Evolutionary conservation across 2,888 invertebrate genomes (phyloP), one percentile per base, ranked within the genome.

Genomic region (Agrotis ipsilon): DNA sequence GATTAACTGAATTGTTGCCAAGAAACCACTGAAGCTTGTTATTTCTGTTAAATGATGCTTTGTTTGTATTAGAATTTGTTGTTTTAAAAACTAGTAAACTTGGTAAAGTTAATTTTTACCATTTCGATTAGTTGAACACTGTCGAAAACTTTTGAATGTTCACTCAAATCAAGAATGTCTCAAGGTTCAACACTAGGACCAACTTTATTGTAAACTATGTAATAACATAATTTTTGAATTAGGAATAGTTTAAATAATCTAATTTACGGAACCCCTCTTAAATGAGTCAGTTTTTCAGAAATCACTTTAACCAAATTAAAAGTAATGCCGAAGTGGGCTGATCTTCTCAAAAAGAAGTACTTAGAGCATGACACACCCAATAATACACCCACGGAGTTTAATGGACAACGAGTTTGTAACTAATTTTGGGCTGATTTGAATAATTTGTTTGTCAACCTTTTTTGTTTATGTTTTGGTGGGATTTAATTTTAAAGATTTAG

Each of bases 291-390:
- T n/a, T 48, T 72, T 66, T 63, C 52, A 54, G 51, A 68, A 82
- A 83, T 84, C 75, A 64, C 73, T 75, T 82, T 68, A 75, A 72
- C 62, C 58, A 64, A 80, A 80, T 68, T 59, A 80, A 75, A 77
- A 68, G 63, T 75, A 70, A 83, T 75, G 66, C 65, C 59, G 16
- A 55, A 55, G 83, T 83, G 68, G 83, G 83, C 14, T 55, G 69
- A 43, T 57, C 46, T 65, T 63, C 67, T 72, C 76, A 68, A 66
- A 66, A 66, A 68, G 62, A 39, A 39, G 71, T 72, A 83, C 77
- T 75, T 72, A 72, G 48, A 57, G 43, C 49, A 71, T 84, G 75
- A 78, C 71, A 73, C 60, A 24, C 84, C 83, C 78, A 82, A 75
- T 78, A 62, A 55, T 51, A 58, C 60, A 24, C 84, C 83, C 78